phyloP scores from a whole-genome alignment of 1,140 invertebrate genomes.

The Plutomurus gul region DNA sequence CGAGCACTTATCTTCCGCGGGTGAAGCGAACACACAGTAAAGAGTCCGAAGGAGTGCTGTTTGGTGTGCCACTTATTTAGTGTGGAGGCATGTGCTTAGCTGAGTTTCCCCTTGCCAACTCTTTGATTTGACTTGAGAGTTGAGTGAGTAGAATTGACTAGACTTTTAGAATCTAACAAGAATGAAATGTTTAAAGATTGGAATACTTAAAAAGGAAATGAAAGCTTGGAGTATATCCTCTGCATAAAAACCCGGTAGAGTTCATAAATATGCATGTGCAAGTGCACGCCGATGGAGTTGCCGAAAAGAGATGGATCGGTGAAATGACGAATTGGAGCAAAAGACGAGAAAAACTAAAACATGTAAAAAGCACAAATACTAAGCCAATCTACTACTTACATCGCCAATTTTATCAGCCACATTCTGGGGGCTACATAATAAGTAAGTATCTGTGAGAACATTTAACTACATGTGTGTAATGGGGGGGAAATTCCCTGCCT shows the following conservation, averaged over 20 bases:
- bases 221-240: neutral
- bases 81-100: neutral
- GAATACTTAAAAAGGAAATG: neutral
- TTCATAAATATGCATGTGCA: slow-evolving; percentile 25
- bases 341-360: neutral
- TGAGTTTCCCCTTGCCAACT: neutral
- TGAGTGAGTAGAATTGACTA: neutral
- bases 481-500: no score
- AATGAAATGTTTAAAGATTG: slow-evolving; percentile 24
- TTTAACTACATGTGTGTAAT: no score
- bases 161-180: neutral
- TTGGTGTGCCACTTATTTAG: no score
- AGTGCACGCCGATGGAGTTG: neutral
- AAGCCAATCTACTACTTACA: neutral
- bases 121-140: neutral
- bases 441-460: no score
- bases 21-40: no score
- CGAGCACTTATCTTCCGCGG: neutral
- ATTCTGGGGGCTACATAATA: no score
- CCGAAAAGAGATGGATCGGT: neutral
- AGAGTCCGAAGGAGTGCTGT: neutral
- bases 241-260: neutral
- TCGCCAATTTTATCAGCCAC: no score
- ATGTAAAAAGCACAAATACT: neutral
- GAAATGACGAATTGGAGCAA: neutral